These are phyloP conservation scores for Scartelaos histophorus DNA, from an alignment of 2,113 vertebrate genomes.

Conservation along the genomic window DNA sequence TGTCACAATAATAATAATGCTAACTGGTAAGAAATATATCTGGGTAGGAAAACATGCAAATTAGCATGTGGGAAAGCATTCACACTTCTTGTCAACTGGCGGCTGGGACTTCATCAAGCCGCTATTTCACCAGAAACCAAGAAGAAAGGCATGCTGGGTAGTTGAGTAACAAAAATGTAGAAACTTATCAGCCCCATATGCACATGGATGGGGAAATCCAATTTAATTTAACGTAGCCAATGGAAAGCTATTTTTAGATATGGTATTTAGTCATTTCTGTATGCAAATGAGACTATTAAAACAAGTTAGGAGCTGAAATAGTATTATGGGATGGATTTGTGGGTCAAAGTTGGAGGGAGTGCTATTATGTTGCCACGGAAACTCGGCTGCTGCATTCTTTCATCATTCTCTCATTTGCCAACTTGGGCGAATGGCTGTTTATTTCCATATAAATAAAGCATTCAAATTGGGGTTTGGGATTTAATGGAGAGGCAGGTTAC, in stretches of 20 bases:
- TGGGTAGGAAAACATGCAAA: constrained; percentile 27
- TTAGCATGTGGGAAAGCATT: constrained; percentile 8
- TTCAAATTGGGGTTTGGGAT: constrained; percentile 59
- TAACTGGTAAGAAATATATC: constrained; percentile 33
- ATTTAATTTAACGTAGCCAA: constrained; percentile 51
- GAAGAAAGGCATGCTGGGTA: constrained; percentile 14
- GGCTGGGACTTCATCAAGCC: constrained; percentile 31
- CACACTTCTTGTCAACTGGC: constrained; percentile 16
- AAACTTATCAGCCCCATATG: constrained; percentile 37
- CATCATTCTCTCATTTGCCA: constrained; percentile 61
- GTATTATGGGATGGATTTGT: constrained; percentile 57
- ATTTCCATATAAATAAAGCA: constrained; percentile 71
- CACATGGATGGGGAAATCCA: constrained; percentile 51
- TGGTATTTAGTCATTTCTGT: constrained; percentile 68
- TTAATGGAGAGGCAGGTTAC: constrained; percentile 51
- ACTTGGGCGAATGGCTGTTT: constrained; percentile 47
- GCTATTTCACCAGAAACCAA: constrained; percentile 4
- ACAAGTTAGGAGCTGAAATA: constrained; percentile 52
- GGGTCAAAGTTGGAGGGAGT: constrained; percentile 62
- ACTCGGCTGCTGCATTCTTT: constrained; percentile 34
- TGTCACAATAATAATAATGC: constrained; percentile 30
- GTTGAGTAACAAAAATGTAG: constrained; percentile 20
- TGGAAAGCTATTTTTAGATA: constrained; percentile 60
- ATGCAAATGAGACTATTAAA: constrained; percentile 71
- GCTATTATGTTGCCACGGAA: constrained; percentile 42